Percentiles rank a stretch among this genome's conserved stretches.
phyloP scores from a whole-genome alignment of 2,113 vertebrate genomes.

The Marcusenius ussheri region DNA sequence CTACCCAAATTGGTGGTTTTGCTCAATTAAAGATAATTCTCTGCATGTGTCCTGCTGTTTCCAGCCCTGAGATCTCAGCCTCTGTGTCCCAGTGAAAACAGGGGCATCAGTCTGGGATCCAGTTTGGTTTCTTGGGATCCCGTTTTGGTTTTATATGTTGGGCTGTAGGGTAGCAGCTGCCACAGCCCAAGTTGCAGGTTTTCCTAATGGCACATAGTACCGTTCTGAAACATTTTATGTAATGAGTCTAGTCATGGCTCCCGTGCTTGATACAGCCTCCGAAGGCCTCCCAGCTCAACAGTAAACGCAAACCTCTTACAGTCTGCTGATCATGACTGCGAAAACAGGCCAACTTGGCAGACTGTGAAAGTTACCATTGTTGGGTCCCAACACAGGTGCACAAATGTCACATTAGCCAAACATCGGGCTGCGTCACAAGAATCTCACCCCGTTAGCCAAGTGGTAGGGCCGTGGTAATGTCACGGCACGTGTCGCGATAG shows the following conservation, averaged over 20 bases:
- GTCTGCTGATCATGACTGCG: background rate
- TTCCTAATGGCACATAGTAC: slow-evolving; percentile 26
- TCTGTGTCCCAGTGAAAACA: background rate
- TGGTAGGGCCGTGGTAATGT: background rate
- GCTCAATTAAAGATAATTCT: background rate
- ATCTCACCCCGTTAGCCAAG: background rate
- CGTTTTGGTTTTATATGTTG: slow-evolving; percentile 13
- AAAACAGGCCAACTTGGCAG: background rate
- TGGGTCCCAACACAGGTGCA: background rate
- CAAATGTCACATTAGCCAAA: background rate
- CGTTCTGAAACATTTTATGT: slow-evolving; percentile 43
- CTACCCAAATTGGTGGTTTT: background rate
- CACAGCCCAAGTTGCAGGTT: slow-evolving; percentile 23
- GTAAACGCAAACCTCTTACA: background rate
- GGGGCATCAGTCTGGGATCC: background rate
- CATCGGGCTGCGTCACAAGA: background rate
- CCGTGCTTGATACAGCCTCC: slow-evolving; percentile 31
- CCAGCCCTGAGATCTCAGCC: background rate
- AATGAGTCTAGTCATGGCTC: slow-evolving; percentile 45
- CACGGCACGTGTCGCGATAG: background rate
- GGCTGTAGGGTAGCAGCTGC: background rate
- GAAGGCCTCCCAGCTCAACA: slow-evolving; percentile 6
- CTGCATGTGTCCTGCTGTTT: background rate
- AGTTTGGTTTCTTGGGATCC: background rate
- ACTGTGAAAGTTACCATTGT: background rate